Conservation (phyloP, 2,113 vertebrate species). For the Bubo blakistoni region DNA sequence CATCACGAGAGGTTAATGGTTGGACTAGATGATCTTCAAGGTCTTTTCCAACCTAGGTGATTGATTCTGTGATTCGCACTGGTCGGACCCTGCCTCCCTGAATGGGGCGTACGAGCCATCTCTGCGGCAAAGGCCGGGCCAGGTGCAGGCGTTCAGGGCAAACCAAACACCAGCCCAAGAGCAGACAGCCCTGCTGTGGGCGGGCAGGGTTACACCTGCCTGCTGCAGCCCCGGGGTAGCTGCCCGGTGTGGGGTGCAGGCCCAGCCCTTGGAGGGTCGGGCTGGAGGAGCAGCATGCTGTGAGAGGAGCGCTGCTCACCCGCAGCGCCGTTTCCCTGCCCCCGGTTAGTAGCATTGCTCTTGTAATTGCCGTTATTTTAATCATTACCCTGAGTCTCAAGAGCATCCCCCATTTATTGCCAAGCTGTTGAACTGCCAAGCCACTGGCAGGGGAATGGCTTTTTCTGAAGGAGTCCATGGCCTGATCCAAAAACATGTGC, state of each 20-base stretch:
- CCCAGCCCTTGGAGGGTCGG: accelerated
- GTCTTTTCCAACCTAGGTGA: too few species aligned
- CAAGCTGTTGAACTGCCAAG: not conserved
- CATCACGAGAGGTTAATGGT: accelerated
- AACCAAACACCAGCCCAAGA: not conserved
- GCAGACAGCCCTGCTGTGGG: not conserved
- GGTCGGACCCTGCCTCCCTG: not conserved
- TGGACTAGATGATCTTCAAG: too few species aligned
- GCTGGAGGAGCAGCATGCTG: not conserved
- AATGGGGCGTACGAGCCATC: accelerated
- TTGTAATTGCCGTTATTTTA: not conserved
- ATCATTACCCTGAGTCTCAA: not conserved
- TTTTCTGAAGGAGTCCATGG: not conserved
- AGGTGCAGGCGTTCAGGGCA: too few species aligned
- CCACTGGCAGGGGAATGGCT: not conserved
- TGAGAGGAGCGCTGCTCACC: accelerated
- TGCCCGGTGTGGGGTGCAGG: not conserved
- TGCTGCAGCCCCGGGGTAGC: not conserved
- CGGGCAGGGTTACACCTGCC: not conserved
- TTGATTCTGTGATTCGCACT: too few species aligned
- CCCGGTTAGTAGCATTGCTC: not conserved
- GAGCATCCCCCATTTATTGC: not conserved
- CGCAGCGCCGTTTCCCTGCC: accelerated
- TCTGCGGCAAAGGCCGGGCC: not conserved
- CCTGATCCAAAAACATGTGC: not conserved